A percentile compares a stretch with the other conserved stretches of the same genome.
Evolutionary conservation across 2,113 vertebrate genomes (phyloP).

Genomic region (Nycticorax nycticorax): DNA sequence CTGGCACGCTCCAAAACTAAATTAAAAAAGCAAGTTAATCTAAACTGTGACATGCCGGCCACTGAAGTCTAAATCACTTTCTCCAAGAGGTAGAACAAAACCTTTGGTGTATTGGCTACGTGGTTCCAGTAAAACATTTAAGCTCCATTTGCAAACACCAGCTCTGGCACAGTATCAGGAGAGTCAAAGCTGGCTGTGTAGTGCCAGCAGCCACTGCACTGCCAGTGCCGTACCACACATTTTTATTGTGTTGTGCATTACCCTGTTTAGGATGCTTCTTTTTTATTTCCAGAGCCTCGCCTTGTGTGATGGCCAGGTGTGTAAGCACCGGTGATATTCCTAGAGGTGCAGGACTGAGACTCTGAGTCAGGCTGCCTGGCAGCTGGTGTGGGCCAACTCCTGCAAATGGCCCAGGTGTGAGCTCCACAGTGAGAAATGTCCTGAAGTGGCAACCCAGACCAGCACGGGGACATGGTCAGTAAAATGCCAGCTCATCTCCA

Average conservation of each 20-base stretch:
- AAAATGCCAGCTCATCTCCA: not conserved
- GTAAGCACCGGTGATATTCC: not conserved
- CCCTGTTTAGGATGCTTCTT: not conserved
- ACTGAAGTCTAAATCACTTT: not conserved
- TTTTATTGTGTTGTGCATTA: not conserved
- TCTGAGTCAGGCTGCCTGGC: not conserved
- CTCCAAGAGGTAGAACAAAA: not conserved
- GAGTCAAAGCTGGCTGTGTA: not conserved
- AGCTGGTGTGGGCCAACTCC: not conserved
- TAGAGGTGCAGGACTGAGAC: not conserved
- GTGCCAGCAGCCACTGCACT: not conserved
- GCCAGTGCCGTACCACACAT: fast-evolving
- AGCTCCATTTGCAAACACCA: not conserved
- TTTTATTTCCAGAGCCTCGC: not conserved
- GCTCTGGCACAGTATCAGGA: too few relatives aligned
- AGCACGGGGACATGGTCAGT: fast-evolving
- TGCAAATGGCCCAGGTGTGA: fast-evolving
- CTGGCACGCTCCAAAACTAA: not conserved
- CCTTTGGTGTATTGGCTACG: not conserved
- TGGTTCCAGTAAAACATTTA: not conserved
- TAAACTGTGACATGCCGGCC: not conserved
- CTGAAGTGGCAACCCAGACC: not conserved
- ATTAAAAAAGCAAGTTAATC: not conserved
- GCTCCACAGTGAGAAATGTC: not conserved
- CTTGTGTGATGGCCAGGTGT: fast-evolving